Evolutionary conservation across 2,888 invertebrate genomes (phyloP), one percentile per base, ranked within the genome.

Genomic region (Hecatera dysodea): DNA sequence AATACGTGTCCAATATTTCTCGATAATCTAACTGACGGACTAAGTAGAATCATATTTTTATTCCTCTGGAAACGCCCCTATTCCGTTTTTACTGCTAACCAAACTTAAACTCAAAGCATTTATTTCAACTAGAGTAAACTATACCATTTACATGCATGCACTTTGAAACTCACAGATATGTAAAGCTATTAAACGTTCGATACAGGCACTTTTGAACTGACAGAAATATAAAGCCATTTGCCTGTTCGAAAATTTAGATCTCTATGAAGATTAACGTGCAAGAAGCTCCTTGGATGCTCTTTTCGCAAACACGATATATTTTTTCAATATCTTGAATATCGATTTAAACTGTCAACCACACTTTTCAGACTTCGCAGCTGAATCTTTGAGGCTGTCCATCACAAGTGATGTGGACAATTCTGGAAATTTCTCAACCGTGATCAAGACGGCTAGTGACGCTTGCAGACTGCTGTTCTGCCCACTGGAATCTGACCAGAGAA

Each of bases 381-480:
- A 88, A 0, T 87, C 87, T 11, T 60, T 94, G 29, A 89, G 88
- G 67, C 62, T 93, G 6, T 81, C 89, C 0, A 88, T 93, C 24
- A 86, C 81, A 8, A 90, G 87, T 3, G 93, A 93, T 50, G 87
- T 90, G 3, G 77, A 86, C 44, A 88, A 90, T 59, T 84, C 86
- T 1, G 90, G 84, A 0, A 76, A 75, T 17, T 93, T 86, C 70
- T 78, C 86, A n/a, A 89, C 86, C 3, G 64, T 76, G 0, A 77
- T 93, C 27, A 89, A 87, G 73, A 65, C 79, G 0, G 80, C 88
- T 0, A 78, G 76, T 17, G 82, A 91, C 29, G 90, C 88, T 19
- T 94, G 94, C 68, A 80, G 73, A 0, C 70, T 89, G 72, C 76
- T 90, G 24, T 81, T 82, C 42, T 93, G 93, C 39, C 93, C 94